These are phyloP conservation scores for Gasteruption jaculator DNA, from an alignment of 2,888 invertebrate species.

Conservation along the genomic window DNA sequence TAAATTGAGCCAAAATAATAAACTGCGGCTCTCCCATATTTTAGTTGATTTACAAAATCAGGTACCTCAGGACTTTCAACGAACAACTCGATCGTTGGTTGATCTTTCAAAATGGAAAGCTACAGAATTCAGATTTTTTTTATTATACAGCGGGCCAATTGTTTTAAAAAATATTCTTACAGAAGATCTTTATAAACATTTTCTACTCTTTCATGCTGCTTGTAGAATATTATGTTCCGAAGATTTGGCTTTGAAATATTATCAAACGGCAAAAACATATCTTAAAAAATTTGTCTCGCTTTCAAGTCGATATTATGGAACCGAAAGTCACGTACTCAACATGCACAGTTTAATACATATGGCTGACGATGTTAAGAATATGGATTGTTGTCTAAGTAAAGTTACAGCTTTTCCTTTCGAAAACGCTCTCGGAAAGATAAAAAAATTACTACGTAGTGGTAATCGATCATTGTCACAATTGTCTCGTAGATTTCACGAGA, in stretches of 20 bases:
- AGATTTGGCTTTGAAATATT: background rate
- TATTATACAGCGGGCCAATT: conserved; percentile 9
- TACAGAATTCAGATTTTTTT: conserved; percentile 8
- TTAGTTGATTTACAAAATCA: too few species aligned
- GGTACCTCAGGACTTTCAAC: conserved; percentile 12
- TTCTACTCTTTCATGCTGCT: conserved; percentile 13
- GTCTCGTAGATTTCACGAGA: too few species aligned
- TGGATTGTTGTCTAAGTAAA: too few species aligned
- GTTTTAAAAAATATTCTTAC: conserved; percentile 8
- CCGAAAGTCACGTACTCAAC: too few species aligned
- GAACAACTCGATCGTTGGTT: conserved; percentile 3
- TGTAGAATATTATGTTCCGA: conserved; percentile 9
- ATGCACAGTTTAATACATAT: conserved; percentile 4
- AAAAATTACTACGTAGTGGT: background rate
- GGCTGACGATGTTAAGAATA: too few species aligned
- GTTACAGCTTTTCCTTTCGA: conserved; percentile 11
- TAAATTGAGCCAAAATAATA: too few species aligned
- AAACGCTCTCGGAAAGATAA: conserved; percentile 11
- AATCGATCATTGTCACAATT: too few species aligned
- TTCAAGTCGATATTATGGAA: background rate
- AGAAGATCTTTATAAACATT: conserved; percentile 10
- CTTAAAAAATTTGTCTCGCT: conserved; percentile 4
- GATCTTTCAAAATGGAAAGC: conserved; percentile 8
- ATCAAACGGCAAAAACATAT: conserved; percentile 3
- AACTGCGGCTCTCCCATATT: too few species aligned